A percentile compares a stretch with the other conserved stretches of the same genome.
Conservation (phyloP, 2,888 invertebrate genomes). For the Eulithis testata region DNA sequence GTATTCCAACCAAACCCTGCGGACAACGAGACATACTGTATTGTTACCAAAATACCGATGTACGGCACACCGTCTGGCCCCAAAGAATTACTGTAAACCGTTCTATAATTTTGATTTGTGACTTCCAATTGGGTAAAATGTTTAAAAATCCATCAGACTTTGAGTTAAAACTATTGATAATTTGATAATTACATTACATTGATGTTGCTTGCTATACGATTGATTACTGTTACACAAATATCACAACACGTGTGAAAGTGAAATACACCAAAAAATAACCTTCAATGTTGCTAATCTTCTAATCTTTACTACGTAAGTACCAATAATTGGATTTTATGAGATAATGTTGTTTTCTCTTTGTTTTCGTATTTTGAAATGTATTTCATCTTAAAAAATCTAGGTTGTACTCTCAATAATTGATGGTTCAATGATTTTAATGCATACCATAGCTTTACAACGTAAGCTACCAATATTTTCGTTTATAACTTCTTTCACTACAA, state of each 20-base stretch:
- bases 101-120: too few species aligned
- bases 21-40: not conserved
- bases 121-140: too few species aligned
- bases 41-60: not conserved
- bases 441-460: too few species aligned
- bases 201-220: too few species aligned
- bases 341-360: not conserved
- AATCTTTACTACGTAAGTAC: constrained; percentile 18
- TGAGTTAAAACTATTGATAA: too few species aligned
- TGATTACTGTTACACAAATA: not conserved
- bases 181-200: too few species aligned
- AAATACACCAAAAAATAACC: constrained; percentile 31
- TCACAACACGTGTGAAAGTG: constrained; percentile 1
- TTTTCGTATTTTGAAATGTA: not conserved
- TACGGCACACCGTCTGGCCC: constrained; percentile 25
- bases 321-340: constrained; percentile 3
- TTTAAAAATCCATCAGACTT: too few species aligned
- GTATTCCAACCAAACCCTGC: not conserved
- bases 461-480: too few species aligned
- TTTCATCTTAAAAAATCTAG: not conserved
- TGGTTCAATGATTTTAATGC: too few species aligned
- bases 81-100: constrained; percentile 13
- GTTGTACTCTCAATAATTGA: not conserved
- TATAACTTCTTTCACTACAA: too few species aligned
- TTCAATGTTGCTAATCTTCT: constrained; percentile 34